Base-by-base conservation (phyloP, 2,888 invertebrate species). In the Ichneumon xanthorius region DNA sequence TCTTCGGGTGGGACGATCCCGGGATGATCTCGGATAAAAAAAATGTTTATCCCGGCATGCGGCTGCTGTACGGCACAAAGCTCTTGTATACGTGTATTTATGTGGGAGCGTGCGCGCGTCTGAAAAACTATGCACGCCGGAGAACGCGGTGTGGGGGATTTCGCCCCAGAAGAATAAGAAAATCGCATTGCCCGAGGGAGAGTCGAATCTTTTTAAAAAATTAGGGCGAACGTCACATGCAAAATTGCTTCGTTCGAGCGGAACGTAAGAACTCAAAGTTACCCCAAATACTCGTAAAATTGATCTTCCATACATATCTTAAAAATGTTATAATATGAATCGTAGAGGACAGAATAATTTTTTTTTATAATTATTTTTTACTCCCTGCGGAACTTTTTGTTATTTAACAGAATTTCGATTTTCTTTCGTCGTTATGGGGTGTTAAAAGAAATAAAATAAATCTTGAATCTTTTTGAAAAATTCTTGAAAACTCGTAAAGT, bases 31-130 rank as follows among this genome's bases (percentile, higher is more conserved):
- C 37, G 70, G 55, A 5, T 50, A 19, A 73, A 83, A 85, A 76
- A 82, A 78, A 76, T 72, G 45, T 77, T 77, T 77, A 68, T 63
- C 19, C 79, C 50, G 48, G 53, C n/a, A 70, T 73, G 77, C 73
- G 45, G 80, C 61, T 48, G 68, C 61, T 53, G 14, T 33, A 73
- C 67, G 22, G 50, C 33, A 33, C 30, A 80, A 58, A 75, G 63
- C n/a, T 16, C 37, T 0, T 55, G 19, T 73, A 67, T 73, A 33
- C 16, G 9, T 65, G 33, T 63, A 33, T 75, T 7, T 11, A n/a
- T 53, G 19, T 33, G 63, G 16, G 30, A 22, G 53, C 63, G 67
- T 68, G 19, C 78, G 78, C 55, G 50, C 67, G 48, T 78, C 78
- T 78, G 78, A 82, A 71, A 78, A 63, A 48, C 72, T 68, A 61